These are phyloP conservation scores for Sebastiscus tertius DNA, from an alignment of 2,797 vertebrate genomes.

Conservation along the genomic window DNA sequence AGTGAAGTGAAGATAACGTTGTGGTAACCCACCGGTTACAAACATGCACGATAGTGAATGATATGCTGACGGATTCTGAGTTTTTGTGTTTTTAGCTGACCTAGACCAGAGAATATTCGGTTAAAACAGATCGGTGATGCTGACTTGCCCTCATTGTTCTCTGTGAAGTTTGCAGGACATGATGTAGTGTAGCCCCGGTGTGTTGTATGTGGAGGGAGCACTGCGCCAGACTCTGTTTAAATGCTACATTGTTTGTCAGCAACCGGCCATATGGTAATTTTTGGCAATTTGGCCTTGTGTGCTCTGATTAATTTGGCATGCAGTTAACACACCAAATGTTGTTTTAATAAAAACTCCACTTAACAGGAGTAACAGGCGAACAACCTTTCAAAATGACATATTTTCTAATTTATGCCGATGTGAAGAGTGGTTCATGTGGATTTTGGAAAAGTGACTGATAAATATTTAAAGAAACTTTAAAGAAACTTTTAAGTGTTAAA, in stretches of 20 bases:
- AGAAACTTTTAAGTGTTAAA: background rate
- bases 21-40: background rate
- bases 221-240: no score
- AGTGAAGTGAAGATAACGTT: background rate
- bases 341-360: background rate
- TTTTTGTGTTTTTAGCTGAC: no score
- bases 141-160: background rate
- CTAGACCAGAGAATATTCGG: background rate
- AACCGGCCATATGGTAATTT: background rate
- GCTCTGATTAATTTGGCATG: background rate
- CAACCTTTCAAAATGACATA: background rate
- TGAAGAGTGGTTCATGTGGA: background rate
- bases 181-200: background rate
- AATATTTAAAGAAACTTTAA: background rate
- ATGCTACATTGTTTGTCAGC: background rate
- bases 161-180: background rate
- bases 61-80: background rate
- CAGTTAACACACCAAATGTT: background rate
- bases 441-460: background rate
- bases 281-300: background rate
- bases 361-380: background rate
- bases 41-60: background rate
- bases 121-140: background rate
- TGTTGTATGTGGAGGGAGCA: no score
- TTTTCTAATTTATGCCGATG: background rate